These are phyloP conservation scores for Gymnarchus niloticus DNA, from an alignment of 2,113 vertebrate species.

Conservation along the genomic window DNA sequence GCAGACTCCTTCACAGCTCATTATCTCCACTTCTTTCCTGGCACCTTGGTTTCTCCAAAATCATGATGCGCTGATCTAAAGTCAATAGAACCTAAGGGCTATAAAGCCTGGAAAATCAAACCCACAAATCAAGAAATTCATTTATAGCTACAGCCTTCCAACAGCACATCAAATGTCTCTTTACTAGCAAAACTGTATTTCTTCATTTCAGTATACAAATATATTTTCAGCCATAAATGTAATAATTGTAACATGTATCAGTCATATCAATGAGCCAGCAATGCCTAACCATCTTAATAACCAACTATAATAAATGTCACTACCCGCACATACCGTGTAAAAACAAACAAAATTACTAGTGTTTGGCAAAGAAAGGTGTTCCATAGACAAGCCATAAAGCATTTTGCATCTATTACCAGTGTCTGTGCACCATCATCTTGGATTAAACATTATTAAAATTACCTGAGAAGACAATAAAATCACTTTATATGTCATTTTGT, in stretches of 20 bases:
- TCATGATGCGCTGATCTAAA: not conserved
- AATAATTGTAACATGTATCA: not conserved
- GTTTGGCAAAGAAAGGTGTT: not conserved
- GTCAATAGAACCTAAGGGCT: not conserved
- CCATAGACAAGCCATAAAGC: not conserved
- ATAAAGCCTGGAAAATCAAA: not conserved
- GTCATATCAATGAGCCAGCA: not conserved
- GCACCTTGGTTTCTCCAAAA: not conserved
- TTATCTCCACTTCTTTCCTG: not conserved
- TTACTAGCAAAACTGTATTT: not conserved
- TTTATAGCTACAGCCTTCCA: not conserved
- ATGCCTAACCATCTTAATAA: not conserved
- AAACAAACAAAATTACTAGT: not conserved
- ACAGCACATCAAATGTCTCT: not conserved
- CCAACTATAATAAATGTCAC: not conserved
- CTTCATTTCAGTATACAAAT: not conserved
- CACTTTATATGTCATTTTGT: no score
- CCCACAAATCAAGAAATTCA: not conserved
- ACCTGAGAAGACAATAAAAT: not conserved
- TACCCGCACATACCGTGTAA: not conserved
- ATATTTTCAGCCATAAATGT: not conserved
- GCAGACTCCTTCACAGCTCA: not conserved
- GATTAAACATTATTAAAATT: not conserved
- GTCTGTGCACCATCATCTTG: not conserved
- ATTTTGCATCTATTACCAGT: not conserved